Evolutionary conservation across 2,888 invertebrate species (phyloP), one percentile per base, ranked within the genome.

Genomic region (Caenorhabditis doughertyi): DNA sequence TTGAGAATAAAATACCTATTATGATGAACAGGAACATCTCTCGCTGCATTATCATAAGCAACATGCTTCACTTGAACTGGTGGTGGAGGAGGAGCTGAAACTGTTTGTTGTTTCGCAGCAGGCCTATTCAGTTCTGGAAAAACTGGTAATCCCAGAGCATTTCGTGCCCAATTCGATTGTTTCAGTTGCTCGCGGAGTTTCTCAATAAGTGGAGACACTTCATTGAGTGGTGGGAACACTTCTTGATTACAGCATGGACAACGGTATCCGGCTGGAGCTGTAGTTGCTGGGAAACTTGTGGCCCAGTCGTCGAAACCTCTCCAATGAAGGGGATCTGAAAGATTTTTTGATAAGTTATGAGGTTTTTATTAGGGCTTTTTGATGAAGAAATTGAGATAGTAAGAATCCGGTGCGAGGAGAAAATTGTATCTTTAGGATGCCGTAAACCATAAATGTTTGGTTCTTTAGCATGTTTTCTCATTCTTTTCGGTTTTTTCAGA

Each of bases 291-390:
- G 87, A 98, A 93, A 79, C 95, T 94, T 71, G 95, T 94, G 82
- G 96, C 96, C 92, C 95, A 95, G 18, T 94, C 94, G 92, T 98
- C 96, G 83, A 98, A 94, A 93, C 99, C 99, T 13, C 95, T 94
- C 97, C 97, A 97, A 92, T 99, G 99, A 92, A 96, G 97, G 64
- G 99, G 96, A 94, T 99, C 97, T 97, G 92, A 35, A 93, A 91
- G 16, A 56, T n/a, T n/a, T n/a, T n/a, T n/a, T n/a, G n/a, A 56
- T 0, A 11, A 13, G n/a, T n/a, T n/a, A n/a, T n/a, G n/a, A n/a
- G n/a, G n/a, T n/a, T n/a, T n/a, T n/a, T n/a, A n/a, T n/a, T n/a
- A n/a, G n/a, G n/a, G n/a, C n/a, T n/a, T n/a, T n/a, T n/a, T n/a
- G n/a, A n/a, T n/a, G n/a, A n/a, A n/a, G n/a, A n/a, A n/a, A n/a